Conservation (phyloP, 2,797 vertebrate genomes). For the Squalus acanthias region DNA sequence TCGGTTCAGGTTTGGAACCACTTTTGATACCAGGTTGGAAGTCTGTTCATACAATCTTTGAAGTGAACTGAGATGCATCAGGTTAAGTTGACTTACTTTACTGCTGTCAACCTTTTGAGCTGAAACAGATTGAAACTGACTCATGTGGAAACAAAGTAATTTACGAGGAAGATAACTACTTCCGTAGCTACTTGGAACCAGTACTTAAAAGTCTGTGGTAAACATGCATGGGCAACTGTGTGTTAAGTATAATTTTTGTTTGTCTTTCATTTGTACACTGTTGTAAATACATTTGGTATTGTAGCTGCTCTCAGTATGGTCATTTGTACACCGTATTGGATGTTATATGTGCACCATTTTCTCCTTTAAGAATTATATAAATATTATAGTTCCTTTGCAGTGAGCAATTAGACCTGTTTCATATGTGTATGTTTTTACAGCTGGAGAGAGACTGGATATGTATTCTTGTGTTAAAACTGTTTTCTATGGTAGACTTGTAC, state of each 20-base stretch:
- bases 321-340: neutral
- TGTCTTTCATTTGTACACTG: constrained; percentile 3
- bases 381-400: neutral
- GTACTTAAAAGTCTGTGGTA: neutral
- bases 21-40: neutral
- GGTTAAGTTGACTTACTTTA: neutral
- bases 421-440: neutral
- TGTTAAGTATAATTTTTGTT: neutral
- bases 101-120: neutral
- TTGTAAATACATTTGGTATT: constrained; percentile 31
- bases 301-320: neutral
- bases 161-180: neutral
- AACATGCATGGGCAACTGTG: neutral
- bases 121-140: constrained; percentile 19
- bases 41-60: neutral
- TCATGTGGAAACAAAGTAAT: neutral
- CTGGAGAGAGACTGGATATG: neutral
- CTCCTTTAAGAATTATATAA: neutral
- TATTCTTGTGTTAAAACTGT: neutral
- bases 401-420: neutral
- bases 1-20: neutral
- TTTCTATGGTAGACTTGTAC: neutral
- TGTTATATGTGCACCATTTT: neutral
- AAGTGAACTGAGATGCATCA: neutral
- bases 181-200: neutral